Conservation (phyloP, 1,140 invertebrate species). For the Radopholus similis region DNA sequence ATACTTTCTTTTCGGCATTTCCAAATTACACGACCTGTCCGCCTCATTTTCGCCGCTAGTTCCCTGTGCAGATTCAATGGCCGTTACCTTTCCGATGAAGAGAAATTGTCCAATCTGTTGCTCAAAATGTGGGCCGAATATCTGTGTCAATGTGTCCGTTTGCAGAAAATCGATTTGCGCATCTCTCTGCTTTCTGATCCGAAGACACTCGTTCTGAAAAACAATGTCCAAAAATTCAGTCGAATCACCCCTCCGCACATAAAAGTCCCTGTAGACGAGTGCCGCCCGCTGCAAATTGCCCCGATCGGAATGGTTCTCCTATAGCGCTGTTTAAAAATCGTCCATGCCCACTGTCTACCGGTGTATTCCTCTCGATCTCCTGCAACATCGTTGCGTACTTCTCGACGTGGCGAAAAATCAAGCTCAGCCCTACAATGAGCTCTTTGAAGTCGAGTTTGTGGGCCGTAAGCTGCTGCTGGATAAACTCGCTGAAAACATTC, state of each 20-base stretch:
- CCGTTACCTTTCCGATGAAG: constrained; percentile 73
- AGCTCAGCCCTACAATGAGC: constrained; percentile 83
- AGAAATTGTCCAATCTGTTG: constrained; percentile 63
- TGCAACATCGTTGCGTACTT: constrained; percentile 82
- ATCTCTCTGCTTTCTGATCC: constrained; percentile 85
- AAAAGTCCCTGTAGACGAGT: constrained; percentile 86
- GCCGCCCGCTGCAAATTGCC: constrained; percentile 91
- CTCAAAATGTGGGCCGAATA: constrained; percentile 60
- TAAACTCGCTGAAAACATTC: constrained; percentile 33
- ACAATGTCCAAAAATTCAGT: constrained; percentile 5
- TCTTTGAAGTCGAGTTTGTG: constrained; percentile 74
- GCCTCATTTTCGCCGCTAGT: neutral
- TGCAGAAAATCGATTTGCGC: constrained; percentile 88
- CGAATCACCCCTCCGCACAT: constrained; percentile 72
- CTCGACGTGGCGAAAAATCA: constrained; percentile 86
- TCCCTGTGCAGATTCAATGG: constrained; percentile 55
- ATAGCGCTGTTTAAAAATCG: constrained; percentile 23
- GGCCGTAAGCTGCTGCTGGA: constrained; percentile 71
- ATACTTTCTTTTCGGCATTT: constrained; percentile 13
- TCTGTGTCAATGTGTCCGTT: constrained; percentile 75
- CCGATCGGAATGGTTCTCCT: constrained; percentile 85
- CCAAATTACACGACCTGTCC: neutral
- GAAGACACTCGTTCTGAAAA: constrained; percentile 74
- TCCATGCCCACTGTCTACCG: constrained; percentile 16
- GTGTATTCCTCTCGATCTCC: constrained; percentile 81